Evolutionary conservation across 2,888 invertebrate species (phyloP), one percentile per base, ranked within the genome.

Genomic region (Aproaerema taeniolella): DNA sequence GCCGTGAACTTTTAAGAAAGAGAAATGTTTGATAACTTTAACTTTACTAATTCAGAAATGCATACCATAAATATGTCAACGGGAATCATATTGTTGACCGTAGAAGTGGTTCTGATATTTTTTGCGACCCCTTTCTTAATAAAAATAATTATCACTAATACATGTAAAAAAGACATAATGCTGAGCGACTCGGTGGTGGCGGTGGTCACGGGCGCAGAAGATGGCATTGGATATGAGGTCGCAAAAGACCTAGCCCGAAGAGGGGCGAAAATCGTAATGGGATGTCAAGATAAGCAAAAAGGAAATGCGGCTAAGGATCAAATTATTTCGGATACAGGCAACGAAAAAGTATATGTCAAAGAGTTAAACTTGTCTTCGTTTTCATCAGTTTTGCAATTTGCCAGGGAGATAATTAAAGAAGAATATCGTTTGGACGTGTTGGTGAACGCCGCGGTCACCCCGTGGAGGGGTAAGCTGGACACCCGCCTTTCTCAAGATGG

Each of bases 391-490:
- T 88, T 93, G 9, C 89, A 90, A 45, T 97, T 97, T 67, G 94
- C 93, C 0, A 88, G 89, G 2, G 91, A 92, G 45, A 89, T 97
- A 30, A 86, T 91, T 15, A 85, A 88, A 56, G 90, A 88, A 0
- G 93, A 94, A 69, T 58, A 74, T 8, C 87, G 83, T 58, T 67
- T 96, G 31, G 91, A 96, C 67, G 91, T 95, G 8, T 75, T 96
- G 9, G 89, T 96, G 41, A 96, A 96, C 65, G 96, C 96, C 2
- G 96, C 95, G 2, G 92, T 91, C 0, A n/a, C n/a, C n/a, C n/a
- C n/a, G n/a, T n/a, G n/a, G n/a, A n/a, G n/a, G n/a, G 89, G 92
- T 46, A 88, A 88, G 1, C 88, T 91, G 46, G 87, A 86, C 13
- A 89, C 89, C 42, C 88, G 87, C 16, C 86, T 89, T 42, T 93